Base-by-base conservation (phyloP, 1,140 invertebrate species). In the Rhyzopertha dominica region DNA sequence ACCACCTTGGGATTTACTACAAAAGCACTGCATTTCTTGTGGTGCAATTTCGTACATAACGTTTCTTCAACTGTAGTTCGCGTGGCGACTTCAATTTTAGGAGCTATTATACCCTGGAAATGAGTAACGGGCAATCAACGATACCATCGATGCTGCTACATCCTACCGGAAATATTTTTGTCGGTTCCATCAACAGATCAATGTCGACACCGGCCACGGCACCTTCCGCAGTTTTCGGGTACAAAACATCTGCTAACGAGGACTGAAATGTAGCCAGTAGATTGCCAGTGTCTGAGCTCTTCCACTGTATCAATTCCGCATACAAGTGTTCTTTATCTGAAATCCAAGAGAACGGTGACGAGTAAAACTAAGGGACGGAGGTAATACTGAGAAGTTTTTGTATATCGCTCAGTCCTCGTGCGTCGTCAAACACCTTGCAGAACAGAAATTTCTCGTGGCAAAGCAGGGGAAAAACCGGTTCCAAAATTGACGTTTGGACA, bases 381-480 rank as follows among this genome's bases (percentile, higher is more conserved):
- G 20, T 36, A 47, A 47, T 53, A 60, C 59, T 50, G n/a, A 62
- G 31, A 7, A 43, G 35, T 42, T 44, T 53, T 18, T 63, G 66
- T 23, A 76, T 49, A 17, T 74, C 69, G 22, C 60, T 56, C 51
- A 74, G 66, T 55, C 67, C 72, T 60, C 46, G 70, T 8, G 72
- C 67, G 26, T 74, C 68, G 35, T 67, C 61, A 57, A 77, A 81
- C 25, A 73, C 68, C 66, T 83, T 81, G 30, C 74, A 67, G 57
- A 83, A 84, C 23, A 74, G 71, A 57, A 83, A 83, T 46, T 75
- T 73, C 56, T 83, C 77, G 52, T 79, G 71, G 56, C 76, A 78
- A 13, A 74, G 51, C 4, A 84, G 58, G 1, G 82, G 82, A 62
- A 84, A 84, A 30, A 69, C 54, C 1, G 82, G 81, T 10, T 72